Conservation (phyloP, 92 coral and sea anemone species). For the Blastomussa wellsi region DNA sequence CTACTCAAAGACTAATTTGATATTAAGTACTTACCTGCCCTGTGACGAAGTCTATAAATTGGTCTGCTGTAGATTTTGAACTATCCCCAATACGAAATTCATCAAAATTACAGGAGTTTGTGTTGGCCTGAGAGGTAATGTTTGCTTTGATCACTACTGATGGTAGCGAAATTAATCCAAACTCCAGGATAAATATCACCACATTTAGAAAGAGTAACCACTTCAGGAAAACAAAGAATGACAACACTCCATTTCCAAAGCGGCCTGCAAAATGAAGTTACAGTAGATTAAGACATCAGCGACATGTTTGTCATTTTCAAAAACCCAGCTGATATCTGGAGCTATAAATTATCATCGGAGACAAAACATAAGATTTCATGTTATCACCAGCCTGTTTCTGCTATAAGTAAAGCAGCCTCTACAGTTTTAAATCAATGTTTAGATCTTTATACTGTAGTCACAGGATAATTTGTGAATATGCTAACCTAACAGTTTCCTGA, state of each 20-base stretch:
- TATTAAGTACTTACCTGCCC: constrained; percentile 84
- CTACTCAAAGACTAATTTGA: too few species aligned
- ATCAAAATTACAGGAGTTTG: constrained; percentile 53
- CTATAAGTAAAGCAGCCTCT: too few species aligned
- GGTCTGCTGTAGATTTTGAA: constrained; percentile 28
- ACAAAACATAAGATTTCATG: too few species aligned
- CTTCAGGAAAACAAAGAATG: constrained; percentile 93
- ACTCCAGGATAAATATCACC: constrained; percentile 79
- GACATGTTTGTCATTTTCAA: background rate
- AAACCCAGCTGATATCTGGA: too few species aligned
- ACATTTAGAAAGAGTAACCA: constrained; percentile 93
- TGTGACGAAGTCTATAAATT: constrained; percentile 79
- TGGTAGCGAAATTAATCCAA: constrained; percentile 84
- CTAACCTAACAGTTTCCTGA: too few species aligned
- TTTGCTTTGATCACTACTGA: constrained; percentile 55
- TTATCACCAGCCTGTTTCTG: too few species aligned
- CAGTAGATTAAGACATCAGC: background rate
- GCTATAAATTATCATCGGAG: too few species aligned
- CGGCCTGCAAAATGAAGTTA: constrained; percentile 70
- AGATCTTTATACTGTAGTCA: too few species aligned
- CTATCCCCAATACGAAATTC: background rate
- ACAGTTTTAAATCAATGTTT: too few species aligned
- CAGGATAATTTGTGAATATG: too few species aligned
- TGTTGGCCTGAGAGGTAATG: background rate
- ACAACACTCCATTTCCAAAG: constrained; percentile 99